These are phyloP conservation scores for Eulemur coronatus DNA, from an alignment of 2,797 vertebrate species.

Conservation along the genomic window DNA sequence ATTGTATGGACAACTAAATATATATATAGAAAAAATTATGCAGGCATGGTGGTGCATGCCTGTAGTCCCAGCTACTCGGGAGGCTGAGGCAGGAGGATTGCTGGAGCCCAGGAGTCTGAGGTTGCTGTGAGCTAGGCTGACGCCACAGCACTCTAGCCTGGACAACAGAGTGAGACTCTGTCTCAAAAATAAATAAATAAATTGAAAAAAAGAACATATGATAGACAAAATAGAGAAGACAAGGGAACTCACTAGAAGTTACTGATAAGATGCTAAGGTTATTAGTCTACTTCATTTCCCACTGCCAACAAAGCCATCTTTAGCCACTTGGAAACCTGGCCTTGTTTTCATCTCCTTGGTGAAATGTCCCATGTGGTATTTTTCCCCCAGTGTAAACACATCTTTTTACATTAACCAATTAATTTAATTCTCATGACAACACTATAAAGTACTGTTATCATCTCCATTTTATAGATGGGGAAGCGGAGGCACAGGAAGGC, in stretches of 20 bases:
- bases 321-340: conserved; percentile 9
- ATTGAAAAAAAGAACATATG: not conserved
- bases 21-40: too few species aligned
- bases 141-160: too few species aligned
- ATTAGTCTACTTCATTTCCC: not conserved
- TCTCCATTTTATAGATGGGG: conserved; percentile 9
- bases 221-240: not conserved
- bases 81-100: too few species aligned
- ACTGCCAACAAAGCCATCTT: not conserved
- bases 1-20: too few species aligned
- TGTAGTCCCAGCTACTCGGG: too few species aligned
- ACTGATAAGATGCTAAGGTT: not conserved
- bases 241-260: conserved; percentile 17
- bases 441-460: not conserved
- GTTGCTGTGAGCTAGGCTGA: too few species aligned
- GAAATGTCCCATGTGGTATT: not conserved
- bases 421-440: not conserved
- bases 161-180: too few species aligned
- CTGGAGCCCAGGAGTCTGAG: too few species aligned
- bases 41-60: too few species aligned
- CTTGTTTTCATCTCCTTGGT: conserved; percentile 20
- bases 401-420: conserved; percentile 12
- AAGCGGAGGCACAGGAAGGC: not conserved
- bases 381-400: not conserved
- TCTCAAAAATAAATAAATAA: too few species aligned